phyloP scores from a whole-genome alignment of 2,113 vertebrate genomes.

The Heloderma charlesbogerti region DNA sequence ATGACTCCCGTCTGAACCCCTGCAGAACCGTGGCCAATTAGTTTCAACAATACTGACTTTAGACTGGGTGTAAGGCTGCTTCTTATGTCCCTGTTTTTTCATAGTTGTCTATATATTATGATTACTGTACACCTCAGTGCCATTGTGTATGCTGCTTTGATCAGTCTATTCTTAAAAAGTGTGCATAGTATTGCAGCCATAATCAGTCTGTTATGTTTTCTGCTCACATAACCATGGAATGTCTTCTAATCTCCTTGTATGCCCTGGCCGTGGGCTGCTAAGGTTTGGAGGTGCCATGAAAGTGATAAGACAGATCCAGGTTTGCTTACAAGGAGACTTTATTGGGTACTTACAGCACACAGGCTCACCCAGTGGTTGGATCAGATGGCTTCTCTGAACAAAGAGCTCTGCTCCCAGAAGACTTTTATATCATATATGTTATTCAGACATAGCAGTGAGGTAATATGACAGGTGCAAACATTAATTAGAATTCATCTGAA shows the following conservation, averaged over 20 bases:
- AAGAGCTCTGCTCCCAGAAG: no score
- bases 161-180: background rate
- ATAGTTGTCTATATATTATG: background rate
- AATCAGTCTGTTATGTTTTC: background rate
- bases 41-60: background rate
- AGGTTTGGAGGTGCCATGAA: no score
- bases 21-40: background rate
- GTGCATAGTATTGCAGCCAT: background rate
- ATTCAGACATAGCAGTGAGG: no score
- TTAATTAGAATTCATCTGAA: no score
- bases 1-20: background rate
- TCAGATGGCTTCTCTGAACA: no score
- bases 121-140: background rate
- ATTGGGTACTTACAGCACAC: no score
- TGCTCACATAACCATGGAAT: background rate
- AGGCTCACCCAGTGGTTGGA: no score
- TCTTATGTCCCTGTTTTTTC: background rate
- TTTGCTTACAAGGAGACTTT: no score
- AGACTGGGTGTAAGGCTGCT: background rate
- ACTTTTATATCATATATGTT: no score
- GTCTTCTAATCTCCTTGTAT: background rate
- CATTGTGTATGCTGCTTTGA: background rate
- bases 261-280: no score
- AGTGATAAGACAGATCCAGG: no score
- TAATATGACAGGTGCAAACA: no score